Percentiles rank a stretch among this genome's conserved stretches.
Evolutionary conservation across 2,797 vertebrate genomes (phyloP).

Genomic region (Neostethus bicornis): DNA sequence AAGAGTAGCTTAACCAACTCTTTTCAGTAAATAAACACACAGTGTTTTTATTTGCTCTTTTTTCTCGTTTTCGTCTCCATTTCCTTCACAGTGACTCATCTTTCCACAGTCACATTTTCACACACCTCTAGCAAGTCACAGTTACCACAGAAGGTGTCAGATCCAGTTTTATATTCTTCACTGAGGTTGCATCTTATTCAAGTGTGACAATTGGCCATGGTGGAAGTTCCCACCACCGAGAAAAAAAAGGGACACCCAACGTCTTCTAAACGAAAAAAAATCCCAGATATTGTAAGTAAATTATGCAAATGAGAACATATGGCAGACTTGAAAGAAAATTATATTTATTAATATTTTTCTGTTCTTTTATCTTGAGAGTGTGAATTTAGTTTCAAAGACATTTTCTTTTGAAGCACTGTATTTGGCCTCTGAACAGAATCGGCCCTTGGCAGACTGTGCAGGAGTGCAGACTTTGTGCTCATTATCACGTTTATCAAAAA

Average conservation of each 20-base stretch:
- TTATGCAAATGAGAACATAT: conserved; percentile 24
- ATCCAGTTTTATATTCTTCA: conserved; percentile 43
- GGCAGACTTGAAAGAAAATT: conserved; percentile 12
- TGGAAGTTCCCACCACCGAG: conserved; percentile 34
- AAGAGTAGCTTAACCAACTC: conserved; percentile 37
- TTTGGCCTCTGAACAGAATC: conserved; percentile 17
- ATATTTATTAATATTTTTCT: conserved; percentile 20
- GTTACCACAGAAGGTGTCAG: conserved; percentile 61
- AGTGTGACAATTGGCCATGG: conserved; percentile 45
- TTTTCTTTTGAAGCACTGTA: conserved; percentile 30
- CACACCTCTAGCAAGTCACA: conserved; percentile 59
- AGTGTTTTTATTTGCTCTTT: conserved; percentile 45
- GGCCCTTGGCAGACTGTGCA: conserved; percentile 36
- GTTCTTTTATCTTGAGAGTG: conserved; percentile 15
- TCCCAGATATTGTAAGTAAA: conserved; percentile 12
- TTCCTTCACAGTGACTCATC: conserved; percentile 63
- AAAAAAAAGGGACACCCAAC: background rate
- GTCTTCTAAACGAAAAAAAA: conserved; percentile 6
- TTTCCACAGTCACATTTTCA: conserved; percentile 49
- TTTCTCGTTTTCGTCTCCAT: conserved; percentile 36
- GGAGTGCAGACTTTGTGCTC: conserved; percentile 22
- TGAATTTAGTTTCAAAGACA: conserved; percentile 31
- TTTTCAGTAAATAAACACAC: conserved; percentile 46
- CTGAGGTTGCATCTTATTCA: conserved; percentile 47
- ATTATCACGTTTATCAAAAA: conserved; percentile 39